phyloP scores from a whole-genome alignment of 2,888 invertebrate genomes.

The Yponomeuta plumbellus region DNA sequence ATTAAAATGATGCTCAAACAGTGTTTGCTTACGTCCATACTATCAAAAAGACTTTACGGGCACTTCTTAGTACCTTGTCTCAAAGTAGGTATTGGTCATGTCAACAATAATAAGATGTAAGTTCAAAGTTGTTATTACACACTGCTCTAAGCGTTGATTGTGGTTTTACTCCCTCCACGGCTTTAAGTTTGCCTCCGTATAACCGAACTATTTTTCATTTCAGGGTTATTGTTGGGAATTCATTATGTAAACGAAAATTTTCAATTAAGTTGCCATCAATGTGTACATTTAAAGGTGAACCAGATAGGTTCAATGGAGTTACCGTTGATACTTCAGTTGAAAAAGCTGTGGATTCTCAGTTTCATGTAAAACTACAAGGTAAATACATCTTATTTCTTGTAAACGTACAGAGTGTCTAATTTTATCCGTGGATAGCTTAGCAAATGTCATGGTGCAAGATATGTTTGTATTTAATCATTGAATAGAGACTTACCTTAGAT shows the following conservation, averaged over 20 bases:
- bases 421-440: too few species aligned
- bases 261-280: constrained; percentile 11
- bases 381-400: constrained; percentile 14
- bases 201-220: background rate
- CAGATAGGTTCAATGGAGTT: constrained; percentile 52
- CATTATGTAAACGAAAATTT: background rate
- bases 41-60: background rate
- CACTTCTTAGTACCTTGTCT: background rate
- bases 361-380: constrained; percentile 47
- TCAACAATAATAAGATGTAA: background rate
- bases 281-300: constrained; percentile 38
- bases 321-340: constrained; percentile 47
- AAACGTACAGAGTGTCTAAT: too few species aligned
- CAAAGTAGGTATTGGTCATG: background rate
- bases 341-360: constrained; percentile 33
- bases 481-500: too few species aligned
- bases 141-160: background rate
- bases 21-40: background rate
- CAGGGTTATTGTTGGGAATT: background rate
- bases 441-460: too few species aligned
- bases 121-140: background rate
- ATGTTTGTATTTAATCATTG: too few species aligned
- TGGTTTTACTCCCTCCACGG: too few species aligned
- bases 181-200: background rate
- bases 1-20: background rate